Percentiles rank a stretch among this genome's conserved stretches.
These are phyloP conservation scores for Chelonia mydas DNA, from an alignment of 2,797 vertebrate genomes.

Conservation along the genomic window DNA sequence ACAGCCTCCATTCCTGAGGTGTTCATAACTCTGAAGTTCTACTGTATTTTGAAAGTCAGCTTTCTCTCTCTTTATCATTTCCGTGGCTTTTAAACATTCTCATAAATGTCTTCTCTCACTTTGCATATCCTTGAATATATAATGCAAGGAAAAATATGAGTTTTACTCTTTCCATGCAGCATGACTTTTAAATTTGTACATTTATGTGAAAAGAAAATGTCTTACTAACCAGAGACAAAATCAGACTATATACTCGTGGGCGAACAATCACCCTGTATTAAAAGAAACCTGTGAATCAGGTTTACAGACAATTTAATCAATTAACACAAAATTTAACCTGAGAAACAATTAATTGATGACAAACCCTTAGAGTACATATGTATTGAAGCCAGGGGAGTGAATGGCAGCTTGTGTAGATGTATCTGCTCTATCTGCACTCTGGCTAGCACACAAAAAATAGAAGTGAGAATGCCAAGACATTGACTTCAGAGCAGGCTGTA, in stretches of 20 bases:
- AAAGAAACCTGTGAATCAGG: not conserved
- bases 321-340: not conserved
- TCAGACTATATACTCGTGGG: not conserved
- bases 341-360: not conserved
- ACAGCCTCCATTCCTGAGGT: no score
- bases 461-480: not conserved
- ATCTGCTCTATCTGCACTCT: not conserved
- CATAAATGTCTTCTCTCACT: not conserved
- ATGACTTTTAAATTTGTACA: not conserved
- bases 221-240: not conserved
- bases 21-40: no score
- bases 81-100: fast-evolving
- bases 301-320: not conserved
- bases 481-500: not conserved
- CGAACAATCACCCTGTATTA: not conserved
- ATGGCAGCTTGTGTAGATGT: not conserved
- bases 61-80: not conserved
- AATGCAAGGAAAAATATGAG: not conserved
- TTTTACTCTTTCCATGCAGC: not conserved
- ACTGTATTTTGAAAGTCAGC: not conserved
- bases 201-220: not conserved
- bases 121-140: not conserved
- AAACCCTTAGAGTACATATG: fast-evolving
- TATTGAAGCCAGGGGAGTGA: not conserved
- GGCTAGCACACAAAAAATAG: not conserved